Percentiles rank a stretch among this genome's conserved stretches.
Evolutionary conservation across 2,888 invertebrate species (phyloP).

Genomic region (Balanococcus diminutus): DNA sequence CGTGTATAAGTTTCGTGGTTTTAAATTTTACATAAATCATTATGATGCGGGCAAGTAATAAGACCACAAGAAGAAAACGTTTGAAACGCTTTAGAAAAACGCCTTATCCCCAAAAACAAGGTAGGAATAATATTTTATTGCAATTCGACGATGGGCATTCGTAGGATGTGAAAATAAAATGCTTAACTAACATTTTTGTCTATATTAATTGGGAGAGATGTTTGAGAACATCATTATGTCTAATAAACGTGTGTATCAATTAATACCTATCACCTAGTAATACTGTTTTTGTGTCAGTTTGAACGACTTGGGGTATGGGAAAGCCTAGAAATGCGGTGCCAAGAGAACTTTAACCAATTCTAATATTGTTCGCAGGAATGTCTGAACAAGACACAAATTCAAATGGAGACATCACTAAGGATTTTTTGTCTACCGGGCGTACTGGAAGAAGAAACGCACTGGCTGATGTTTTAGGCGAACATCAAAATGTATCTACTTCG

Average conservation of each 20-base stretch:
- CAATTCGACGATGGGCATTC: not conserved
- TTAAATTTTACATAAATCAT: slow-evolving; percentile 33
- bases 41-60: slow-evolving; percentile 20
- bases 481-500: slow-evolving; percentile 74
- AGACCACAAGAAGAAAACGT: slow-evolving; percentile 35
- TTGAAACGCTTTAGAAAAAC: slow-evolving; percentile 50
- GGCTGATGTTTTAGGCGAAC: slow-evolving; percentile 80
- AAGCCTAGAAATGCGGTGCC: not conserved
- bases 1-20: slow-evolving; percentile 24
- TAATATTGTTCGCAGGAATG: slow-evolving; percentile 64
- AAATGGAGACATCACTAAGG: slow-evolving; percentile 63
- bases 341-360: not conserved
- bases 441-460: slow-evolving; percentile 88
- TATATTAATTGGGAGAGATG: not conserved
- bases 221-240: not conserved
- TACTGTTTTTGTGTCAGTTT: not conserved
- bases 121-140: slow-evolving; percentile 20
- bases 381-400: slow-evolving; percentile 60
- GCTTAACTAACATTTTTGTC: slow-evolving; percentile 38
- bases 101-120: slow-evolving; percentile 47
- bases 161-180: not conserved
- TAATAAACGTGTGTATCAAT: not conserved
- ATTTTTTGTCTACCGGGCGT: slow-evolving; percentile 83
- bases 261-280: too few relatives aligned
- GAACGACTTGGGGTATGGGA: not conserved